Conservation (phyloP, 2,888 invertebrate species). For the Baccha elongata region DNA sequence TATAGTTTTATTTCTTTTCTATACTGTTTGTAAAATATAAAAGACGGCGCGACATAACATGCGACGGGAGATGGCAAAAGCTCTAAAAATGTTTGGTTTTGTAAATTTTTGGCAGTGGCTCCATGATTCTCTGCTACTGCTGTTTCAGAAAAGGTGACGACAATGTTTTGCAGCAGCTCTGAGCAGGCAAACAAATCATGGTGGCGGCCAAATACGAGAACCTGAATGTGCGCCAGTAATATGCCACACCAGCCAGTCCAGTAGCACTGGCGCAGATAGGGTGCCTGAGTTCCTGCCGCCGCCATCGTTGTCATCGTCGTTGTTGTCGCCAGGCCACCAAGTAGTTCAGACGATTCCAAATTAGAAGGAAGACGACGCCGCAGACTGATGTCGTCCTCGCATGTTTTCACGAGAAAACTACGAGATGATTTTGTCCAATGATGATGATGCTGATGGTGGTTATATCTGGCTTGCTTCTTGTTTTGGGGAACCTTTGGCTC, state of each 20-base stretch:
- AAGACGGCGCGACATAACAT: constrained; percentile 59
- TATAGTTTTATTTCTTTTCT: constrained; percentile 2
- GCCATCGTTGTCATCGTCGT: constrained; percentile 44
- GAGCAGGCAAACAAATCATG: constrained; percentile 32
- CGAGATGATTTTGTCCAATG: constrained; percentile 64
- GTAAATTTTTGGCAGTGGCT: constrained; percentile 67
- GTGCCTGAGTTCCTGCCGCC: constrained; percentile 73
- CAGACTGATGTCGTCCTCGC: constrained; percentile 64
- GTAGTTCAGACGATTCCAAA: constrained; percentile 51
- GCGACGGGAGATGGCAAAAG: constrained; percentile 37
- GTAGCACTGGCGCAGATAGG: constrained; percentile 72
- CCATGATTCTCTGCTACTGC: constrained; percentile 55
- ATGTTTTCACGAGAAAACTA: constrained; percentile 55
- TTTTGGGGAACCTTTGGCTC: constrained; percentile 26
- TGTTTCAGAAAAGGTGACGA: constrained; percentile 47
- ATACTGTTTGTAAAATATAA: constrained; percentile 34
- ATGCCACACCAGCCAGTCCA: constrained; percentile 62
- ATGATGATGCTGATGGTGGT: constrained; percentile 70
- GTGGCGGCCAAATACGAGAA: constrained; percentile 58
- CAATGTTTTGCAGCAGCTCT: constrained; percentile 43
- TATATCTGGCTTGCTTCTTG: constrained; percentile 40
- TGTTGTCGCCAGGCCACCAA: constrained; percentile 63
- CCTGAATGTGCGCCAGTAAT: constrained; percentile 68
- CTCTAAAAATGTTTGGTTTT: constrained; percentile 53
- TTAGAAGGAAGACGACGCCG: constrained; percentile 53